Evolutionary conservation across 1,140 invertebrate genomes (phyloP).

Genomic region (Diuraphis noxia): DNA sequence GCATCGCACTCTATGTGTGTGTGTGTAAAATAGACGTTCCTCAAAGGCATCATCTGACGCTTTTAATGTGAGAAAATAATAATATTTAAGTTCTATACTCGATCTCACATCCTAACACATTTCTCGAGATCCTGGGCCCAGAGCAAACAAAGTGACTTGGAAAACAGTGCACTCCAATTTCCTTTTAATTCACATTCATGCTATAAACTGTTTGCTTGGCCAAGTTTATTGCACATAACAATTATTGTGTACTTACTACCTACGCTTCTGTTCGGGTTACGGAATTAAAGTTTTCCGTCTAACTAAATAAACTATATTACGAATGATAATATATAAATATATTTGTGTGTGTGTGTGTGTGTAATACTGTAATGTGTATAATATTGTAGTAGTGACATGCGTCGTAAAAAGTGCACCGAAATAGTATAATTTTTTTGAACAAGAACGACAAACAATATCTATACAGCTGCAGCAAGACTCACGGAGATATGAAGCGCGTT

Average conservation of each 20-base stretch:
- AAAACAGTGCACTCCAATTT: neutral
- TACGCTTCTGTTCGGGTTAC: neutral
- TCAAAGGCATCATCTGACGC: neutral
- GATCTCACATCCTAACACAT: neutral
- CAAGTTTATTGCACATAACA: neutral
- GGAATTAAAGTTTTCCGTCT: conserved; percentile 15
- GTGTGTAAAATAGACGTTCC: neutral
- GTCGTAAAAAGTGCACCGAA: neutral
- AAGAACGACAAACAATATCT: neutral
- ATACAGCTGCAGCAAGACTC: neutral
- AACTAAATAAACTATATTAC: neutral
- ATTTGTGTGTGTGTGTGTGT: too few species aligned
- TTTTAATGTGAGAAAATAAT: neutral
- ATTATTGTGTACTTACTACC: neutral
- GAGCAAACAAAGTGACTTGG: conserved; percentile 10
- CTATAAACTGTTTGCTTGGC: neutral
- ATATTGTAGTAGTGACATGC: neutral
- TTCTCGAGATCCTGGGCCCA: neutral
- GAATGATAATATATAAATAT: neutral
- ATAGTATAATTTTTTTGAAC: neutral
- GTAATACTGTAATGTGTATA: too few species aligned
- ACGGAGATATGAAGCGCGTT: neutral
- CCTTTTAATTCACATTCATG: neutral
- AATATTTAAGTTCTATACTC: neutral
- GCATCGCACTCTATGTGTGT: neutral